Conservation (phyloP, 2,113 vertebrate species). For the Enhydra lutris region DNA sequence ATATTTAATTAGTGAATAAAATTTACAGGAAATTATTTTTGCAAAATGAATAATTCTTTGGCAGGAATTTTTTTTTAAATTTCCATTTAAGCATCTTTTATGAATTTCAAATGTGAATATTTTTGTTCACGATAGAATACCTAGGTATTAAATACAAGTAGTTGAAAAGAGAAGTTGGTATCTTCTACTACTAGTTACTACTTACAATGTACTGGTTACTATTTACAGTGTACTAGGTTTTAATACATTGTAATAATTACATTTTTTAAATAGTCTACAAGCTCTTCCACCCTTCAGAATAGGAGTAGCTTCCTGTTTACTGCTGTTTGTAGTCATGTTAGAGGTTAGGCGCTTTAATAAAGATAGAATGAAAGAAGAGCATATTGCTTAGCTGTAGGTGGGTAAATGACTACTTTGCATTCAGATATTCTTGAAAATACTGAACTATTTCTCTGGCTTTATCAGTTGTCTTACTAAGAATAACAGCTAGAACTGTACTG, state of each 20-base stretch:
- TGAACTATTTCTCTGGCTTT: not conserved
- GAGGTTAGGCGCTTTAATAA: not conserved
- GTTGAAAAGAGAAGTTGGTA: conserved; percentile 2
- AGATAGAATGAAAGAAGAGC: not conserved
- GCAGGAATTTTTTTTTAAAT: not conserved
- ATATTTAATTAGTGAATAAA: not conserved
- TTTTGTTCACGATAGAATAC: conserved; percentile 11
- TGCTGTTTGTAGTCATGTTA: not conserved
- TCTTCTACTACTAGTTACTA: not conserved
- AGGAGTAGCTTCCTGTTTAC: not conserved
- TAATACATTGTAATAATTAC: not conserved
- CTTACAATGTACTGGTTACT: not conserved
- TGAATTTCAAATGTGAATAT: not conserved
- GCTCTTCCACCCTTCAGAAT: not conserved
- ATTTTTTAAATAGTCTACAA: not conserved
- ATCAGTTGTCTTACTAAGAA: not conserved
- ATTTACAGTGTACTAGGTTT: not conserved
- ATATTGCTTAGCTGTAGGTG: not conserved
- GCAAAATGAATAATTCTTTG: not conserved
- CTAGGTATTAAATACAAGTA: not conserved
- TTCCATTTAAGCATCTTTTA: not conserved
- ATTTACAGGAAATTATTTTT: not conserved
- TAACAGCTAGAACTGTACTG: not conserved
- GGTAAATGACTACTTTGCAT: not conserved
- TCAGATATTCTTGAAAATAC: not conserved